phyloP scores from a whole-genome alignment of 2,888 invertebrate species.

The Leptopterna dolabrata region DNA sequence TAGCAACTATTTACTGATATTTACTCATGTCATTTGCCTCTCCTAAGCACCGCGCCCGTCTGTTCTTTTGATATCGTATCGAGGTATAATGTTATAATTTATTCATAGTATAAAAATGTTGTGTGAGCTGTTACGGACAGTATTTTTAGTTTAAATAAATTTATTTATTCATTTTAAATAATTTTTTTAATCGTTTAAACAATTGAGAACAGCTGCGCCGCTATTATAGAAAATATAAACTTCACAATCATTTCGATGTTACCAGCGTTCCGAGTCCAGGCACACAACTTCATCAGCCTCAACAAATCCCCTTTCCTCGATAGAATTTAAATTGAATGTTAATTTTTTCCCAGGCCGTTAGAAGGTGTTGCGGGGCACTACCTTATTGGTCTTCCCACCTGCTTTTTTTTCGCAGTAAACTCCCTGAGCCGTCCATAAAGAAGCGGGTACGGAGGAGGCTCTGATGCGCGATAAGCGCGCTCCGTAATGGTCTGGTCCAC shows the following conservation, averaged over 20 bases:
- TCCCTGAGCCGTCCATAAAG: conserved; percentile 21
- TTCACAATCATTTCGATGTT: background rate
- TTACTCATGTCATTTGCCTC: no score
- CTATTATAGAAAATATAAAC: background rate
- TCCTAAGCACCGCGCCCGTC: no score
- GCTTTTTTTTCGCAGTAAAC: conserved; percentile 14
- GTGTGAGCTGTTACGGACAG: no score
- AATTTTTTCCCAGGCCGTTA: conserved; percentile 42
- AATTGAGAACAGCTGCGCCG: background rate
- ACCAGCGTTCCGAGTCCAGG: background rate
- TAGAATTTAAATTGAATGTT: conserved; percentile 40
- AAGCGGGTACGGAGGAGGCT: background rate
- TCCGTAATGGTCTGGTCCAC: conserved; percentile 13
- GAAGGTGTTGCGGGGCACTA: background rate
- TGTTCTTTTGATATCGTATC: no score
- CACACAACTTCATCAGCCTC: conserved; percentile 23
- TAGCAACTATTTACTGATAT: no score
- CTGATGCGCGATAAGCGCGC: conserved; percentile 34
- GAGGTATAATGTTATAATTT: no score
- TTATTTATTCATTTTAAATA: no score
- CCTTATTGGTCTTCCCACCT: conserved; percentile 41
- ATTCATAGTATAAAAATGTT: no score
- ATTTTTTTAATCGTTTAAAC: no score
- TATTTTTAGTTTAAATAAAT: no score
- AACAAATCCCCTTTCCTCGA: background rate